Conservation (phyloP, 2,113 vertebrate genomes). For the Megaceryle maxima region DNA sequence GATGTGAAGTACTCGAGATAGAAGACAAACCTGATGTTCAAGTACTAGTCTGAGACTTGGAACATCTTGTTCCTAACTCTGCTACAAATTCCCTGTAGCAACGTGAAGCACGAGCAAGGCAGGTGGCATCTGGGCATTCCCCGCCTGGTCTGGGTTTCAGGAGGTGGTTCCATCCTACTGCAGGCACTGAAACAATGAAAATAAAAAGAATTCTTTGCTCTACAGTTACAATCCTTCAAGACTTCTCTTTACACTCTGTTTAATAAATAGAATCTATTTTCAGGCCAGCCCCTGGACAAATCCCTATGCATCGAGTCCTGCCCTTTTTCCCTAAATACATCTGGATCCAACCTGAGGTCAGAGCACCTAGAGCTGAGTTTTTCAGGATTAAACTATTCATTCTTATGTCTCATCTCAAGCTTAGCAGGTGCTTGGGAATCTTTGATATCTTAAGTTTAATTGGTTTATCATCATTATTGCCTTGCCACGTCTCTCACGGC, state of each 20-base stretch:
- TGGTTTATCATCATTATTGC: not conserved
- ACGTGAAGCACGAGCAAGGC: not conserved
- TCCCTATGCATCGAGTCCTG: not conserved
- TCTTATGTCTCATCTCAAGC: not conserved
- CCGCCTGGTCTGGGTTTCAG: accelerated
- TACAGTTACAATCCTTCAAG: not conserved
- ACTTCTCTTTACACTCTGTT: not conserved
- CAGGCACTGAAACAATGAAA: not conserved
- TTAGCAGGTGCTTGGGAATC: not conserved
- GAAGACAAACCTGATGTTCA: not conserved
- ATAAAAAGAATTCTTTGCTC: not conserved
- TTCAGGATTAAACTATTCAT: not conserved
- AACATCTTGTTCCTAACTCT: not conserved
- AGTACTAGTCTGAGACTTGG: not conserved
- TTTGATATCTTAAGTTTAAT: not conserved
- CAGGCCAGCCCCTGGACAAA: not conserved
- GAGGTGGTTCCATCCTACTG: not conserved
- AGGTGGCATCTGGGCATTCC: not conserved
- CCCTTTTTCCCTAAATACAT: not conserved
- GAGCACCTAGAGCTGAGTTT: not conserved
- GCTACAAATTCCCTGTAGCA: not conserved
- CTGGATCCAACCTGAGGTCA: not conserved
- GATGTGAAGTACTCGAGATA: accelerated
- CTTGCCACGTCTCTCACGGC: not conserved
- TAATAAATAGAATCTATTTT: not conserved